phyloP scores from a whole-genome alignment of 2,797 vertebrate species.

The Neosilurus mollespiculum region DNA sequence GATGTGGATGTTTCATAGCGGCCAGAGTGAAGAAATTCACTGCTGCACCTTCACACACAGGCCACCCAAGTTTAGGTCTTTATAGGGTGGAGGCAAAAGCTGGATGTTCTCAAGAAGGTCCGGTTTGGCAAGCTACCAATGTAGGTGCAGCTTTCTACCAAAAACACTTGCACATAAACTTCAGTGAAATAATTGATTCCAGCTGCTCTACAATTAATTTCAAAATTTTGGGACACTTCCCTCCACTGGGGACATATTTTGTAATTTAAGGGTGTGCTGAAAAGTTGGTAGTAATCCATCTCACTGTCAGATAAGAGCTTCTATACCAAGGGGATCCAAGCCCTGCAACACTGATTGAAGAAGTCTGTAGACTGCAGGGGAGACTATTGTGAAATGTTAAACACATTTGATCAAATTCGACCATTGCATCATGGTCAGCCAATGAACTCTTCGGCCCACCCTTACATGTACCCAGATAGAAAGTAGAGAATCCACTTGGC shows the following conservation, averaged over 20 bases:
- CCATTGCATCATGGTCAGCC: no score
- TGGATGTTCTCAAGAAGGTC: slow-evolving; percentile 27
- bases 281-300: no score
- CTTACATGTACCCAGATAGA: neutral
- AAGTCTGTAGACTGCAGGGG: no score
- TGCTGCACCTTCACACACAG: slow-evolving; percentile 10
- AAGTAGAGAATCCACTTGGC: neutral
- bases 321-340: no score
- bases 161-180: slow-evolving; percentile 43
- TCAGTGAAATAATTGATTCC: slow-evolving; percentile 46
- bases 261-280: neutral
- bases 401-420: no score
- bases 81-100: neutral
- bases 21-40: slow-evolving; percentile 17
- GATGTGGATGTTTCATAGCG: slow-evolving; percentile 29
- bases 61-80: slow-evolving; percentile 17
- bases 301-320: no score
- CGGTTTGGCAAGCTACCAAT: slow-evolving; percentile 9
- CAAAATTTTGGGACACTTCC: neutral
- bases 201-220: slow-evolving; percentile 31
- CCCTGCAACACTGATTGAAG: no score
- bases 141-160: slow-evolving; percentile 11
- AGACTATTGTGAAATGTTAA: no score
- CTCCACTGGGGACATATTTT: neutral
- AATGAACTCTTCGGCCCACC: no score